phyloP scores from a whole-genome alignment of 2,888 invertebrate species.

The Cotesia congregata region DNA sequence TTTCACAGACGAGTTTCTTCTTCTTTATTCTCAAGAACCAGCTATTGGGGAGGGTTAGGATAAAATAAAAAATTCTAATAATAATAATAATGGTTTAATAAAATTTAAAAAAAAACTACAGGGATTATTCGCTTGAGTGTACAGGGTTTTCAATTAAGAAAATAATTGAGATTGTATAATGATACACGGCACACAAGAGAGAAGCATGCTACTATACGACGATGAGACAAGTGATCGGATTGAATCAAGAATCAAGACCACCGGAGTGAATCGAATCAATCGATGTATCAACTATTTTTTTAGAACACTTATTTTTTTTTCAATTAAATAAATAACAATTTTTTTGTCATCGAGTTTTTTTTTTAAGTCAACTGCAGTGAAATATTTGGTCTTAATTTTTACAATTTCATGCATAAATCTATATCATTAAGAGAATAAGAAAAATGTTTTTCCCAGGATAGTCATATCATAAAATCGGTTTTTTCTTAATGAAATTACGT shows the following conservation, averaged over 20 bases:
- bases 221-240: slow-evolving; percentile 18
- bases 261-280: slow-evolving; percentile 16
- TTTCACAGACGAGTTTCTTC: slow-evolving; percentile 11
- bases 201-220: slow-evolving; percentile 22
- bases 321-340: slow-evolving; percentile 27
- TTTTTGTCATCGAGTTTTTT: slow-evolving; percentile 15
- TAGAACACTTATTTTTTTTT: slow-evolving; percentile 10
- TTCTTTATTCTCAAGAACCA: slow-evolving; percentile 4
- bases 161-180: slow-evolving; percentile 21
- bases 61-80: not conserved
- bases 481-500: too few species aligned
- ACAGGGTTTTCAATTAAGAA: slow-evolving; percentile 26
- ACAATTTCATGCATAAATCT: too few species aligned
- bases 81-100: not conserved
- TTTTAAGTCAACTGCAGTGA: not conserved
- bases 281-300: slow-evolving; percentile 6
- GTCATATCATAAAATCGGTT: too few species aligned
- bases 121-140: not conserved
- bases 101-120: not conserved
- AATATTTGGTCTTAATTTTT: too few species aligned
- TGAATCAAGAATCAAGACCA: slow-evolving; percentile 16
- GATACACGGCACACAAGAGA: slow-evolving; percentile 17
- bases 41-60: not conserved
- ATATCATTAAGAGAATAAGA: too few species aligned
- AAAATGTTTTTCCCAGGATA: too few species aligned